Conservation (phyloP, 2,888 invertebrate species). For the Lepidochitona cinerea region DNA sequence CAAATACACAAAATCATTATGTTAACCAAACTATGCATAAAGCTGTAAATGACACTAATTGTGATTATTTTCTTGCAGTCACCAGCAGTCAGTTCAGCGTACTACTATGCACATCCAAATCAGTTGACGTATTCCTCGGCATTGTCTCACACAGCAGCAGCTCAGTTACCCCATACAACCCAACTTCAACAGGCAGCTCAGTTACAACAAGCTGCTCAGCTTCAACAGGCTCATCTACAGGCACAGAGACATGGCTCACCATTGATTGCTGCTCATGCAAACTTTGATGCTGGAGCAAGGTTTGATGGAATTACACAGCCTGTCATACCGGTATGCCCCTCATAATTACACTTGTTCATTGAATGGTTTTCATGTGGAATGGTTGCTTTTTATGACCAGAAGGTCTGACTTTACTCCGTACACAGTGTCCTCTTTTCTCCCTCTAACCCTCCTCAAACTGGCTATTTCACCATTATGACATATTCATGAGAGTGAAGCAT, state of each 20-base stretch:
- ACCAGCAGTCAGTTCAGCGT: not conserved
- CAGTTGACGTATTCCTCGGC: not conserved
- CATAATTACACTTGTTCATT: not conserved
- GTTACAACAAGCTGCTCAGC: not conserved
- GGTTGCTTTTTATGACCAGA: not conserved
- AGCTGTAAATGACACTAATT: too few species aligned
- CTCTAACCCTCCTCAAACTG: too few species aligned
- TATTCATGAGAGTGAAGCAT: too few species aligned
- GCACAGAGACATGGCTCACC: constrained; percentile 37
- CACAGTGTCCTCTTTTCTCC: too few species aligned
- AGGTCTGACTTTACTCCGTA: not conserved
- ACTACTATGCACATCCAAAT: not conserved
- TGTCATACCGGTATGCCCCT: constrained; percentile 77
- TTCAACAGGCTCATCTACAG: constrained; percentile 1
- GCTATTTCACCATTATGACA: too few species aligned
- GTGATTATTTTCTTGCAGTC: not conserved
- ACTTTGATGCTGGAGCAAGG: constrained; percentile 85
- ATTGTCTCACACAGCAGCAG: not conserved
- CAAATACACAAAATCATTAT: too few species aligned
- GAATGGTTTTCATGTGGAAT: not conserved
- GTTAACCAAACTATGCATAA: too few species aligned
- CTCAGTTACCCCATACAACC: not conserved
- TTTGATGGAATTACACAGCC: constrained; percentile 85
- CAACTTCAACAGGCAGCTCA: not conserved
- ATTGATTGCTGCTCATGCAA: constrained; percentile 70